Base-by-base conservation (phyloP, 1,140 invertebrate genomes). In the Cotesia typhae region DNA sequence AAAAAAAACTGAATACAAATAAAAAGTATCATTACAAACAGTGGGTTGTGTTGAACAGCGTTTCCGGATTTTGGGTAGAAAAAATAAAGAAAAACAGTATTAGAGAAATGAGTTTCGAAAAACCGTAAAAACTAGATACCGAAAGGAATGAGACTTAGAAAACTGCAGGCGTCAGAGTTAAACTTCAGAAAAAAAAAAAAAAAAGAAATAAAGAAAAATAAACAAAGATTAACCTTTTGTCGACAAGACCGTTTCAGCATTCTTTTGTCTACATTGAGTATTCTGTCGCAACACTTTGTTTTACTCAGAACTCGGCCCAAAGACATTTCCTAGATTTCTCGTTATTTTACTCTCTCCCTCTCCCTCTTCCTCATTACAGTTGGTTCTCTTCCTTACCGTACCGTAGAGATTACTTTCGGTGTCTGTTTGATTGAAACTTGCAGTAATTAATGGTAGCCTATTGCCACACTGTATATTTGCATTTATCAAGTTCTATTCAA, bases 161-260 rank as follows among this genome's bases (percentile, higher is more conserved):
- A 17, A 63, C 35, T 63, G 64, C 73, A 74, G 76, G 74, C 51
- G 52, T 59, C 66, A 73, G 77, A 80, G 80, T 81, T 82, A 80
- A 85, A 86, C 75, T 79, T 75, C 71, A 71, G 63, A 76, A 79
- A 76, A 63, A 71, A 78, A 76, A 63, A 71, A 78, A 76, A 47
- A 47, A 47, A 7, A 41, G 9, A 41, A 41, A 41, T 41, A 41
- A 47, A 47, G 10, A 47, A 47, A 47, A 47, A 47, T 47, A 47
- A 47, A 81, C 67, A 75, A 83, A 83, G 84, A 85, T 86, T 86
- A 85, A 85, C 80, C 84, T 83, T 85, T 84, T 85, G 82, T 85
- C 81, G 75, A 77, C 61, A 55, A 74, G 75, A 64, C 74, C 77
- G 70, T 76, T 78, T 80, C 74, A 77, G 80, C 76, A 76, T 74